These are phyloP conservation scores for Aleiodes leptofemur DNA, from an alignment of 2,888 invertebrate genomes.

Conservation along the genomic window DNA sequence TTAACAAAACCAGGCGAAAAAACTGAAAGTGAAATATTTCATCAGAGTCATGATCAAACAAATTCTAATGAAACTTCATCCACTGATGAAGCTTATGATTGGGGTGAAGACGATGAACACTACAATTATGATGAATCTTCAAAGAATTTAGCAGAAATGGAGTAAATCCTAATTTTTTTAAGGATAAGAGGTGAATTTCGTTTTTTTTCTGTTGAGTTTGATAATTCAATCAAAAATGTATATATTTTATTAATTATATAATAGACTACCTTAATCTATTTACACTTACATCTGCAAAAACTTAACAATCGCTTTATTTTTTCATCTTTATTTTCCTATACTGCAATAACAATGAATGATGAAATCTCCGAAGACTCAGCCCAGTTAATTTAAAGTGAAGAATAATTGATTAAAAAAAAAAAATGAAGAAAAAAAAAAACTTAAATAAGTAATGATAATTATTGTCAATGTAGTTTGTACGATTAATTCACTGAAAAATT, in stretches of 20 bases:
- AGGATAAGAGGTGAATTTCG: not conserved
- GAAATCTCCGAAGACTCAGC: constrained; percentile 8
- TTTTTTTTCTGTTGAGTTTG: not conserved
- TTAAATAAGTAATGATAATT: not conserved
- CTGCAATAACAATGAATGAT: constrained; percentile 21
- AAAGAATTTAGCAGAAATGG: not conserved
- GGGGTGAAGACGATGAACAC: no score
- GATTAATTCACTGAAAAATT: no score
- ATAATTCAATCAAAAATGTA: constrained; percentile 7
- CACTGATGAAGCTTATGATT: no score
- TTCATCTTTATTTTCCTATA: not conserved
- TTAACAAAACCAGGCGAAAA: no score
- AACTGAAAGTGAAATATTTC: no score
- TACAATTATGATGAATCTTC: not conserved
- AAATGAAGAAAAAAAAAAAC: not conserved
- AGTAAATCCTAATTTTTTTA: not conserved
- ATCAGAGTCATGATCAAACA: no score
- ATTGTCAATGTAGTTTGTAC: no score
- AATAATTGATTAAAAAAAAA: not conserved
- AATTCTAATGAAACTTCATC: no score
- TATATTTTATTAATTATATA: constrained; percentile 61
- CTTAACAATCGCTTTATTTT: constrained; percentile 51
- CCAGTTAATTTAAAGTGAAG: not conserved
- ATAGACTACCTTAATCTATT: constrained; percentile 59
- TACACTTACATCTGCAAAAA: constrained; percentile 62